Evolutionary conservation across 2,113 vertebrate species (phyloP).

Genomic region (Sander vitreus): DNA sequence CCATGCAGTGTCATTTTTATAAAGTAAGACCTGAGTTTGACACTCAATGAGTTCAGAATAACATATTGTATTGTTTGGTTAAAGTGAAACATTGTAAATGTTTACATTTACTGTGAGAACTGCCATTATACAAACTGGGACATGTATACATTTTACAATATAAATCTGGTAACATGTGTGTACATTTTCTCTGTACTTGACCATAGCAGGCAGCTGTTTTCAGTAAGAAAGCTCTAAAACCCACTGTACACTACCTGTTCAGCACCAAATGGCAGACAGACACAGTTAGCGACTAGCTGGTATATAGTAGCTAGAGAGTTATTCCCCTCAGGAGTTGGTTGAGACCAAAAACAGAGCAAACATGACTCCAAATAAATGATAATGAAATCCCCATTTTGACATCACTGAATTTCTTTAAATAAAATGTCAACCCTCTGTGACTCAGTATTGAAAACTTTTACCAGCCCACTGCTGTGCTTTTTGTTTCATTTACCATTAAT

Average conservation of each 20-base stretch:
- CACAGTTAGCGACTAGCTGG: too few relatives aligned
- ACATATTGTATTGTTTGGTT: not conserved
- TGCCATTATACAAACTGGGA: not conserved
- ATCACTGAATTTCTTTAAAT: not conserved
- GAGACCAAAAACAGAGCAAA: too few relatives aligned
- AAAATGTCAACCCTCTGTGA: not conserved
- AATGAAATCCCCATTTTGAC: not conserved
- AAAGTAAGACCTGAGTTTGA: not conserved
- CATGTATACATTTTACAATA: not conserved
- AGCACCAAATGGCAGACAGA: too few relatives aligned
- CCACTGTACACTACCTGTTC: not conserved
- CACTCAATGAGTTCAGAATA: not conserved
- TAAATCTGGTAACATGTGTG: not conserved
- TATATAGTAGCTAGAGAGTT: too few relatives aligned
- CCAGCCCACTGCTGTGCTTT: not conserved
- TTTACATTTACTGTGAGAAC: not conserved
- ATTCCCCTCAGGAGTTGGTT: too few relatives aligned
- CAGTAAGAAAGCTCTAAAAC: not conserved
- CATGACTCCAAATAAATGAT: not conserved
- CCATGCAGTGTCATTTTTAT: not conserved
- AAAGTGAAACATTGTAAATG: not conserved
- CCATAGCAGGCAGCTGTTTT: not conserved
- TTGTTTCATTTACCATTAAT: not conserved
- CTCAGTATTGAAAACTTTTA: not conserved
- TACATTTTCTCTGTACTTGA: constrained; percentile 9